phyloP scores from a whole-genome alignment of 2,113 vertebrate species.

The Hippopotamus amphibius region DNA sequence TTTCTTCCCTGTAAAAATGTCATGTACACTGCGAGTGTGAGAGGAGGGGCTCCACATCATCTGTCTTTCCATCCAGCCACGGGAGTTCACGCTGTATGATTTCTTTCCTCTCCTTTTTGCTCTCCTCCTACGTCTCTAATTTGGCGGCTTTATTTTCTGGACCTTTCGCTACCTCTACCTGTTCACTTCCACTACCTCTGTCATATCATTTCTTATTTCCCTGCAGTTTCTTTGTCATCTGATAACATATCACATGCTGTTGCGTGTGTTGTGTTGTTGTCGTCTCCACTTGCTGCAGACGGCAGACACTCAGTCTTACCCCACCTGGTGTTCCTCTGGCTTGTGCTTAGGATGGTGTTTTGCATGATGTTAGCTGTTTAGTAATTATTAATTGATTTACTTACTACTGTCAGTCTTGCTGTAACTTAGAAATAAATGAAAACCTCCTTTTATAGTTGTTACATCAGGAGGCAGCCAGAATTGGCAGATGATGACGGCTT shows the following conservation, averaged over 20 bases:
- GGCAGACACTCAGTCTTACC: not conserved
- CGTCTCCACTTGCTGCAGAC: not conserved
- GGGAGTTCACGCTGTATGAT: not conserved
- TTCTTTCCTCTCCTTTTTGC: not conserved
- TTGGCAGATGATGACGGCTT: constrained; percentile 34
- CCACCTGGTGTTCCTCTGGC: not conserved
- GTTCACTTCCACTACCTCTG: not conserved
- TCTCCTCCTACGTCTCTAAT: not conserved
- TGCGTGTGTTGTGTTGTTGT: not conserved
- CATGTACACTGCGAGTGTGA: not conserved
- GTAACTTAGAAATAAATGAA: constrained; percentile 21
- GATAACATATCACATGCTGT: not conserved
- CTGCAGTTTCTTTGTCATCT: not conserved
- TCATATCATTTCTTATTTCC: not conserved
- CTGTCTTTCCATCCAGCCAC: not conserved
- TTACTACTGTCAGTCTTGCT: not conserved
- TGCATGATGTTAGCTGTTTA: not conserved
- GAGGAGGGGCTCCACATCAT: not conserved
- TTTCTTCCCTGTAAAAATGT: not conserved
- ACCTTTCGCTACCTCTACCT: not conserved
- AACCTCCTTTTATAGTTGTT: constrained; percentile 37
- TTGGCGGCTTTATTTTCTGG: not conserved
- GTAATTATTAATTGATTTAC: not conserved
- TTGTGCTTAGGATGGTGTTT: not conserved
- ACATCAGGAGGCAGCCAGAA: constrained; percentile 1